These are phyloP conservation scores for Borostomias antarcticus DNA, from an alignment of 2,797 vertebrate species.

Conservation along the genomic window DNA sequence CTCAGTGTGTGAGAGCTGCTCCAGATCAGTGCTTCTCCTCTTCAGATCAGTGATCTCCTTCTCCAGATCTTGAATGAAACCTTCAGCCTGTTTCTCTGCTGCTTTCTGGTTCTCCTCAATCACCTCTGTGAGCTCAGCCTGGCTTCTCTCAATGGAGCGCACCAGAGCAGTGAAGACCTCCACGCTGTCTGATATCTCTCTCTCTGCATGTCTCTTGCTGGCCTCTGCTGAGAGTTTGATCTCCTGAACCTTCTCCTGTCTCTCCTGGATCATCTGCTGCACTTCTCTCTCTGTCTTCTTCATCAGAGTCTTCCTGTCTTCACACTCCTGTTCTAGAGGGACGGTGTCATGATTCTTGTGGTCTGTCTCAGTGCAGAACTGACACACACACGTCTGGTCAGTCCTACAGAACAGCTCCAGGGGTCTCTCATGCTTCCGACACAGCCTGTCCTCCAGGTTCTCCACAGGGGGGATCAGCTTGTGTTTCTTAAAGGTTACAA, in stretches of 20 bases:
- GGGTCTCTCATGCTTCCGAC: slow-evolving; percentile 45
- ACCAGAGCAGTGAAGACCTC: slow-evolving; percentile 34
- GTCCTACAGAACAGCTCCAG: slow-evolving; percentile 60
- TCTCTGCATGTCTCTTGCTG: slow-evolving; percentile 15
- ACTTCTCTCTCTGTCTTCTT: slow-evolving; percentile 34
- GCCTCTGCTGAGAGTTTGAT: slow-evolving; percentile 4
- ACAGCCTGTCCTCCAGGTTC: slow-evolving; percentile 57
- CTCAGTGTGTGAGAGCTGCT: no score
- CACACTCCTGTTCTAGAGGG: slow-evolving; percentile 49
- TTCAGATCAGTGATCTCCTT: slow-evolving; percentile 56
- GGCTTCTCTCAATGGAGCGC: slow-evolving; percentile 51
- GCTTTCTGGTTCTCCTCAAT: slow-evolving; percentile 39
- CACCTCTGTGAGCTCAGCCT: slow-evolving; percentile 48
- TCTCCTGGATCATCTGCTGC: no score
- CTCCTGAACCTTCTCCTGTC: no score
- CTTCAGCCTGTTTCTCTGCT: slow-evolving; percentile 35
- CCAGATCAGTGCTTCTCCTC: no score
- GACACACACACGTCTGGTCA: slow-evolving; percentile 55
- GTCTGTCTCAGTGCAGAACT: slow-evolving; percentile 39
- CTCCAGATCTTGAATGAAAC: slow-evolving; percentile 47
- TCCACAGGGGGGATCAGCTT: slow-evolving; percentile 61
- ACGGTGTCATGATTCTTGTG: slow-evolving; percentile 51
- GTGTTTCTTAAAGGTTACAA: slow-evolving; percentile 65
- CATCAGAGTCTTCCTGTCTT: slow-evolving; percentile 31
- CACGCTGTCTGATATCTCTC: slow-evolving; percentile 22